Evolutionary conservation across 30 jellyfish, hydroid and myxozoan species (phyloP), one percentile per base, ranked within the genome.

Genomic region (Hydractinia symbiolongicarpus): DNA sequence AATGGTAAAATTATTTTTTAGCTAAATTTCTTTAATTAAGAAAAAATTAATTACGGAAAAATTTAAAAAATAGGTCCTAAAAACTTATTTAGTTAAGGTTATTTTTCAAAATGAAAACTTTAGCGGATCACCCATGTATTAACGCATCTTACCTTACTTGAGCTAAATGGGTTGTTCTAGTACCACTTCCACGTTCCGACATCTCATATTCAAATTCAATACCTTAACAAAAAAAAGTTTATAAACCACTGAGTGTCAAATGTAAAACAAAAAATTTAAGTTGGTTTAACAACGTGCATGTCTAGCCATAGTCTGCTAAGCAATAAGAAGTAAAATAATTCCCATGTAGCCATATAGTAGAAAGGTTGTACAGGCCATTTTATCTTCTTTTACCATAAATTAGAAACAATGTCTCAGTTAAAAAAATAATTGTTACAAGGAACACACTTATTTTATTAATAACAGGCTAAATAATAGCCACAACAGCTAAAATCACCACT

Each of bases 121-220:
- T 30, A 30, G 44, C 44, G 44, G 44, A 30, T 30, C 44, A 30
- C 44, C 44, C 44, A 30, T 30, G 44, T 30, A 30, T 30, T 30
- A 30, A 30, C 44, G 44, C 44, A 30, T 30, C 92, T 55, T 72
- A 93, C 98, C 88, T 83, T 67, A 93, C 96, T 81, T 88, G 79
- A 19, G 94, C 88, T 40, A 93, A 95, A 88, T 78, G 89, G 19
- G 81, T 90, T 66, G 75, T 83, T 83, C 88, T 81, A 62, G 61
- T 78, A 21, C 96, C 96, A 50, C 96, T 77, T 4, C 96, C 98
- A 68, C 84, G 77, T 74, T 87, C 98, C 53, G 91, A 90, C 67
- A 90, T 55, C 62, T 86, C 98, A 84, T 93, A 93, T 78, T 93
- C 98, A 19, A 93, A 79, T n/a, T 93, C 98, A 20, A 93, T 58